A percentile compares a stretch with the other conserved stretches of the same genome.
phyloP scores from a whole-genome alignment of 2,888 invertebrate genomes.

The Heterodera filipjevi region DNA sequence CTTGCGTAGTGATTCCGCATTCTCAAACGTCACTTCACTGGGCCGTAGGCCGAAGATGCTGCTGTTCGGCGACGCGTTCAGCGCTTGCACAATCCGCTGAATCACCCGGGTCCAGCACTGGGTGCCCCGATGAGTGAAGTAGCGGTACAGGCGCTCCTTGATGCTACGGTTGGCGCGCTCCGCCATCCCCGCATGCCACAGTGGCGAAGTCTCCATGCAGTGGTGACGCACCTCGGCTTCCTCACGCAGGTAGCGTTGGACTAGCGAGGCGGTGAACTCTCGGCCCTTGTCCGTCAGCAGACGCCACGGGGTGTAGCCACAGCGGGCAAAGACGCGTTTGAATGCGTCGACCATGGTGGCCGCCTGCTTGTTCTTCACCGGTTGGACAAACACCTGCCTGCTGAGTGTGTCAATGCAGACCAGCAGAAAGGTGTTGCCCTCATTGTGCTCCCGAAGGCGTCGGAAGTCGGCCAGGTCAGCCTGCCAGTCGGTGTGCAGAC shows the following conservation, averaged over 20 bases:
- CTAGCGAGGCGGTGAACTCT: constrained; percentile 20
- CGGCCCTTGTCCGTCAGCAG: constrained; percentile 28
- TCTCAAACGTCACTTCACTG: constrained; percentile 19
- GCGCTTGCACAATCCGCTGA: constrained; percentile 19
- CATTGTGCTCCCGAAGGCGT: neutral
- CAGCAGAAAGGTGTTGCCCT: constrained; percentile 24
- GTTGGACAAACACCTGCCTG: constrained; percentile 21
- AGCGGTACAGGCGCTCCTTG: constrained; percentile 34
- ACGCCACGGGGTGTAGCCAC: constrained; percentile 15
- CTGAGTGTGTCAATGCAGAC: constrained; percentile 30
- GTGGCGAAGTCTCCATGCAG: constrained; percentile 22
- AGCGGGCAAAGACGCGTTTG: neutral
- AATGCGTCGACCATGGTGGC: constrained; percentile 23
- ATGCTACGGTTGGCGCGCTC: constrained; percentile 29
- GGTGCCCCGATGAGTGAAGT: constrained; percentile 29
- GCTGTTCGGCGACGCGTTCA: constrained; percentile 24
- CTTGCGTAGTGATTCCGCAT: constrained; percentile 10
- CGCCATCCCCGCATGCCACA: constrained; percentile 27
- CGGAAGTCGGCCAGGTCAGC: constrained; percentile 24
- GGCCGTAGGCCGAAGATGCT: constrained; percentile 23
- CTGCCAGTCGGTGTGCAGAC: constrained; percentile 32
- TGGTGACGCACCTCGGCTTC: neutral
- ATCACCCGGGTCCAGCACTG: constrained; percentile 27
- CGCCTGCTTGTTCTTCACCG: constrained; percentile 14
- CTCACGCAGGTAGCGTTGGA: constrained; percentile 23